Evolutionary conservation across 2,797 vertebrate genomes (phyloP).

Genomic region (Lutjanus argentimaculatus): DNA sequence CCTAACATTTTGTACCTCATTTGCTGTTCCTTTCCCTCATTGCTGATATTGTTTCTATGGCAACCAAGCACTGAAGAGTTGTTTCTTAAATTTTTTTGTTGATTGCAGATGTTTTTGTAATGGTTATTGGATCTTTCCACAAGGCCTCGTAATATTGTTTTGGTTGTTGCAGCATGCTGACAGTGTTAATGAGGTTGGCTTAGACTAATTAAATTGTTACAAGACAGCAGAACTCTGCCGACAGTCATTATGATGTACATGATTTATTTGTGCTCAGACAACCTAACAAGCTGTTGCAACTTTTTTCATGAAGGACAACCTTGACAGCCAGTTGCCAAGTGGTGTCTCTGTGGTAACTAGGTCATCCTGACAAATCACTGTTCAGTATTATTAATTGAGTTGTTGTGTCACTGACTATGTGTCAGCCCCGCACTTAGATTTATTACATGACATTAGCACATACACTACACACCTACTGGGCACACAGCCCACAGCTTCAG

Average conservation of each 20-base stretch:
- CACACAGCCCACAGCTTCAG: constrained; percentile 25
- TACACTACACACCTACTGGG: neutral
- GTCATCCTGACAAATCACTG: constrained; percentile 43
- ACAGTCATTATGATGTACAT: constrained; percentile 2
- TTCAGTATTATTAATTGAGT: constrained; percentile 39
- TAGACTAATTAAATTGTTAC: constrained; percentile 22
- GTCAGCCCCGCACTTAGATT: constrained; percentile 7
- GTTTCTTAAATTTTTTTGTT: neutral
- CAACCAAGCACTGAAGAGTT: constrained; percentile 15
- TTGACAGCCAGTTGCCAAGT: constrained; percentile 12
- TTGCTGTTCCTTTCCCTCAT: constrained; percentile 16
- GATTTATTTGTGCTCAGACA: constrained; percentile 19
- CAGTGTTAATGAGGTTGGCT: constrained; percentile 27
- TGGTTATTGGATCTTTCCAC: constrained; percentile 34
- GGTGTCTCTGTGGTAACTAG: constrained; percentile 37
- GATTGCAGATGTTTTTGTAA: neutral
- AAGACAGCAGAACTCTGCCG: constrained; percentile 5
- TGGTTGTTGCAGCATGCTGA: constrained; percentile 22
- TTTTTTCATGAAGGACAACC: constrained; percentile 23
- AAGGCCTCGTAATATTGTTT: neutral
- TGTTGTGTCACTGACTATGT: constrained; percentile 20
- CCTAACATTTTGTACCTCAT: constrained; percentile 2
- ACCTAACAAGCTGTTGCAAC: neutral
- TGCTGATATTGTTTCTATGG: constrained; percentile 37
- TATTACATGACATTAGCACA: constrained; percentile 32